Conservation (phyloP, 2,888 invertebrate species). For the Hedya salicella region DNA sequence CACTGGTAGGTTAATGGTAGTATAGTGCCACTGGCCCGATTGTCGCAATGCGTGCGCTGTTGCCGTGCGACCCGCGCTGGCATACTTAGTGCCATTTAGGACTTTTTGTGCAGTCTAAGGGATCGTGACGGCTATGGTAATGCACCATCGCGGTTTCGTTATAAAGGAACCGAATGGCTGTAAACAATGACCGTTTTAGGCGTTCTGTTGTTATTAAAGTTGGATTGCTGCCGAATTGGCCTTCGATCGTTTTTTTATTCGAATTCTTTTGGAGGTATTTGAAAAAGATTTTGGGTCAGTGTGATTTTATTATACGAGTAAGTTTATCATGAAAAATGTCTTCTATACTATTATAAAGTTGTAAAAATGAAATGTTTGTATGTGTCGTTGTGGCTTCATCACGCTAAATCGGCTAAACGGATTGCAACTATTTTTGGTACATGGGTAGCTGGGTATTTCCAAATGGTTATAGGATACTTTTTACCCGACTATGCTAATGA, state of each 20-base stretch:
- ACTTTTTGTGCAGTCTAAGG: conserved; percentile 71
- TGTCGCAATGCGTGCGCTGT: conserved; percentile 65
- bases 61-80: conserved; percentile 77
- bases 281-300: background rate
- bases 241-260: background rate
- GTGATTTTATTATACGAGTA: background rate
- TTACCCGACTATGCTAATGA: too few relatives aligned
- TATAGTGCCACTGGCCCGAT: conserved; percentile 67
- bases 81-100: conserved; percentile 68
- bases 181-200: conserved; percentile 8
- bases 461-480: too few relatives aligned
- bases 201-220: background rate
- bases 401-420: too few relatives aligned
- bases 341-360: too few relatives aligned
- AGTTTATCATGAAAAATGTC: too few relatives aligned
- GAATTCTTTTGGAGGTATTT: background rate
- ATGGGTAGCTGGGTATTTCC: too few relatives aligned
- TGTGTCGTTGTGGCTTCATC: too few relatives aligned
- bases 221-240: conserved; percentile 8
- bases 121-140: conserved; percentile 80
- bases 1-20: conserved; percentile 42
- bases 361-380: too few relatives aligned
- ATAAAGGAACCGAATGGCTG: background rate
- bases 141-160: conserved; percentile 70
- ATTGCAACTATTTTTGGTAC: too few relatives aligned